These are phyloP conservation scores for Oscheius onirici DNA, from an alignment of 2,888 invertebrate species.

Conservation along the genomic window DNA sequence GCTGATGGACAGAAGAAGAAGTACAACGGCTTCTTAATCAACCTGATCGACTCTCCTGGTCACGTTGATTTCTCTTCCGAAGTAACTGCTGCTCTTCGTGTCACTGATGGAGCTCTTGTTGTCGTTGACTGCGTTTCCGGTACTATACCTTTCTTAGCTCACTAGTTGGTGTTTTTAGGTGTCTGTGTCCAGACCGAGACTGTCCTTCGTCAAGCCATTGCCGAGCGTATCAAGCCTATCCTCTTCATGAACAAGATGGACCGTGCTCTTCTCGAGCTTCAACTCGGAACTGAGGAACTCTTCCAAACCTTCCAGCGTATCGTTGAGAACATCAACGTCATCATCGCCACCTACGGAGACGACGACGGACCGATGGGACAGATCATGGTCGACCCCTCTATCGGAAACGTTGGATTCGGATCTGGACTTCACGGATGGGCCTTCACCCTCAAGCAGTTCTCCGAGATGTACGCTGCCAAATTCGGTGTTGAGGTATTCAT, in stretches of 20 bases:
- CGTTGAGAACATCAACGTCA: constrained; percentile 99
- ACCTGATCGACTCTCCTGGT: constrained; percentile 98
- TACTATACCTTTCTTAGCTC: constrained; percentile 73
- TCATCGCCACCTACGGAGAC: constrained; percentile 97
- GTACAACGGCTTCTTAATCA: constrained; percentile 93
- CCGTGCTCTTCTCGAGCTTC: constrained; percentile 94
- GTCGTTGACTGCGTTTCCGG: constrained; percentile 99
- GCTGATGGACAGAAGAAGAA: constrained; percentile 81
- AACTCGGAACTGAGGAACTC: constrained; percentile 93
- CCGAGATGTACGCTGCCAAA: constrained; percentile 98
- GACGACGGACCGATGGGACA: constrained; percentile 99
- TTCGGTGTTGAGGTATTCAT: constrained; percentile 84
- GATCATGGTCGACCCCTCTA: constrained; percentile 95
- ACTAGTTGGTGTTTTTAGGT: constrained; percentile 77
- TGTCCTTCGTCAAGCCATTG: constrained; percentile 98
- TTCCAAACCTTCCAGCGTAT: constrained; percentile 96
- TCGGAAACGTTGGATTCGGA: constrained; percentile 98
- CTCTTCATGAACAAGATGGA: constrained; percentile 99
- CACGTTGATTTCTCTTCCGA: constrained; percentile 97
- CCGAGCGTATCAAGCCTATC: constrained; percentile 99
- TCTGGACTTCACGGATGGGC: constrained; percentile 99
- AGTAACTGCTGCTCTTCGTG: constrained; percentile 98
- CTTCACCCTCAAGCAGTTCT: constrained; percentile 98
- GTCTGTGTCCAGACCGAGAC: constrained; percentile 99
- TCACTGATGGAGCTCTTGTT: constrained; percentile 98